These are phyloP conservation scores for Drosophila navojoa DNA, from an alignment of 1,140 invertebrate genomes.

Conservation along the genomic window DNA sequence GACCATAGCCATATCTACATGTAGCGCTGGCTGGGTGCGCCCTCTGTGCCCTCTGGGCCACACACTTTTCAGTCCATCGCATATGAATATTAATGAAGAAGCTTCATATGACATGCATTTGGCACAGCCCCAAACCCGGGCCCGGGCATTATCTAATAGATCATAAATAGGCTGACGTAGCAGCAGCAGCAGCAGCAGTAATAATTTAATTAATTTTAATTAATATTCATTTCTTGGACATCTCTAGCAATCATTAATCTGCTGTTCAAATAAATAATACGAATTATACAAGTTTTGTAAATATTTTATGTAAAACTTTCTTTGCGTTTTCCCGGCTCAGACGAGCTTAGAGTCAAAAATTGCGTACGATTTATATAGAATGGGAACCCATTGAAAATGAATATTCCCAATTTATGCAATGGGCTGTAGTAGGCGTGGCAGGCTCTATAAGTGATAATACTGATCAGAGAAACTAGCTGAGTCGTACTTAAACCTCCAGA, in stretches of 20 bases:
- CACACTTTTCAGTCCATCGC: not conserved
- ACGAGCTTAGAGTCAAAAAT: no score
- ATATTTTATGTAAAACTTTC: constrained; percentile 15
- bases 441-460: no score
- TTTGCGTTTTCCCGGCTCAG: not conserved
- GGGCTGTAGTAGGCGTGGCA: no score
- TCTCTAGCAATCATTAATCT: constrained; percentile 10
- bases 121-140: constrained; percentile 17
- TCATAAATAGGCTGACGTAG: constrained; percentile 6
- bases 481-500: no score
- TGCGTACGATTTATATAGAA: no score
- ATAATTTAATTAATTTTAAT: constrained; percentile 45
- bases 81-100: constrained; percentile 44
- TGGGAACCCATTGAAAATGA: no score
- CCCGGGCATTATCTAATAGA: constrained; percentile 38
- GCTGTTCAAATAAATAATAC: constrained; percentile 2
- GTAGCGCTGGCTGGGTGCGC: constrained; percentile 25
- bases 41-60: constrained; percentile 9
- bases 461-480: no score
- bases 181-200: not conserved
- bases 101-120: constrained; percentile 38
- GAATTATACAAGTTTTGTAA: not conserved
- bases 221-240: constrained; percentile 40
- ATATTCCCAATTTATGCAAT: no score
- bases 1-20: not conserved